phyloP scores from a whole-genome alignment of 2,113 vertebrate species.

The Sula dactylatra region DNA sequence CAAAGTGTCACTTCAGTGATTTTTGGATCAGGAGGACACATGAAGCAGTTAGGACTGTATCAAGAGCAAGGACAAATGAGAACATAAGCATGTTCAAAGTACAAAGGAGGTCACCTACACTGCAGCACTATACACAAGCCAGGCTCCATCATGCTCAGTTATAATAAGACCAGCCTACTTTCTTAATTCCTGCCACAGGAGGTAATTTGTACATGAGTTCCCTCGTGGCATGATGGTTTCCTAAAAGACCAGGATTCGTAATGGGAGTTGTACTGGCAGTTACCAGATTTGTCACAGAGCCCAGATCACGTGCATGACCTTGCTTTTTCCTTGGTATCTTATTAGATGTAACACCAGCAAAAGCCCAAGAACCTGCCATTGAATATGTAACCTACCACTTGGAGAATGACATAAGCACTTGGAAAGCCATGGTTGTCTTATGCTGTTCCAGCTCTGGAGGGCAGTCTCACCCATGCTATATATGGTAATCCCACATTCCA shows the following conservation, averaged over 20 bases:
- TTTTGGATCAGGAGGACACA: not conserved
- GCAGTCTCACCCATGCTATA: not conserved
- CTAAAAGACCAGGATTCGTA: not conserved
- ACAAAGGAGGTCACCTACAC: not conserved
- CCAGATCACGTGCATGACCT: not conserved
- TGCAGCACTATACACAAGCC: not conserved
- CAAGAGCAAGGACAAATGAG: not conserved
- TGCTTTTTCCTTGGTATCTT: not conserved
- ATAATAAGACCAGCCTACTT: not conserved
- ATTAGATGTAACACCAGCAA: not conserved
- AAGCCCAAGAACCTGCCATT: not conserved
- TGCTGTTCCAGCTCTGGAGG: not conserved
- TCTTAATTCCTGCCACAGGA: not conserved
- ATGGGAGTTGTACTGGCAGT: not conserved
- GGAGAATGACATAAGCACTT: not conserved
- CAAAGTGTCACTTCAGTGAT: conserved; percentile 1
- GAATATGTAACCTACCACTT: not conserved
- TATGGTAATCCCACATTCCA: not conserved
- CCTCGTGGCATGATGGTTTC: not conserved
- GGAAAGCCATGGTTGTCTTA: not conserved
- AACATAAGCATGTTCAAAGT: not conserved
- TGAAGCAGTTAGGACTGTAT: not conserved
- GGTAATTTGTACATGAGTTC: not conserved
- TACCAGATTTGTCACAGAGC: not conserved
- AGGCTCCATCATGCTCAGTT: not conserved